A percentile compares a stretch with the other conserved stretches of the same genome.
These are phyloP conservation scores for Drosophila rellima DNA, from an alignment of 2,888 invertebrate genomes.

Conservation along the genomic window DNA sequence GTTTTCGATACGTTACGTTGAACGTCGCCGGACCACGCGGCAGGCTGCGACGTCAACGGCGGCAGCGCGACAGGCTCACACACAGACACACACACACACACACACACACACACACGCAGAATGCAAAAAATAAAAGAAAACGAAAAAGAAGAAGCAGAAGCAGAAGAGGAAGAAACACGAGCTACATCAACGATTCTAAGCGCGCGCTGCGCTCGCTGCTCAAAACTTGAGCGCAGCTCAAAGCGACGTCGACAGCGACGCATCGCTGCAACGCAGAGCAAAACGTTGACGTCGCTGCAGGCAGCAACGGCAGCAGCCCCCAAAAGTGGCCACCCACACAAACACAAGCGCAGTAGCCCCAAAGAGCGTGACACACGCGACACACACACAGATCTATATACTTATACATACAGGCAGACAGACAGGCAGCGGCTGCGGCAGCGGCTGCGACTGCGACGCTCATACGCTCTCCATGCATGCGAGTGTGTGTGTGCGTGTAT, in stretches of 20 bases:
- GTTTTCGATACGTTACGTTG: constrained; percentile 79
- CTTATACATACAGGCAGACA: constrained; percentile 14
- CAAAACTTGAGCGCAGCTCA: constrained; percentile 63
- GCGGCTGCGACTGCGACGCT: constrained; percentile 24
- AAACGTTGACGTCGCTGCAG: constrained; percentile 37
- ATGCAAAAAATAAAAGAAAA: constrained; percentile 52
- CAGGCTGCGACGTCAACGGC: constrained; percentile 69
- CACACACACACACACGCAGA: constrained; percentile 47
- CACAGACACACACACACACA: constrained; percentile 38
- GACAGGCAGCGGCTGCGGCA: constrained; percentile 25
- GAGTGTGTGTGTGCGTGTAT: constrained; percentile 9
- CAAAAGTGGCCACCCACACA: constrained; percentile 61
- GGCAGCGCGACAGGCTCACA: constrained; percentile 70
- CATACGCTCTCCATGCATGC: constrained; percentile 34
- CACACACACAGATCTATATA: constrained; percentile 35
- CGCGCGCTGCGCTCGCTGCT: constrained; percentile 30
- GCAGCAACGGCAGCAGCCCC: constrained; percentile 23
- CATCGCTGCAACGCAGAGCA: constrained; percentile 33
- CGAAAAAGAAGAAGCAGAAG: constrained; percentile 17
- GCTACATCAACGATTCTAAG: constrained; percentile 49
- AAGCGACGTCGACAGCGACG: constrained; percentile 35
- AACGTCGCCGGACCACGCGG: constrained; percentile 72
- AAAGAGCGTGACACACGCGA: constrained; percentile 65
- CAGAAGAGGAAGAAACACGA: constrained; percentile 35
- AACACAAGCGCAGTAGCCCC: constrained; percentile 54